Percentiles rank a stretch among this genome's conserved stretches.
phyloP scores from a whole-genome alignment of 1,140 invertebrate species.

The Drosophila sechellia region DNA sequence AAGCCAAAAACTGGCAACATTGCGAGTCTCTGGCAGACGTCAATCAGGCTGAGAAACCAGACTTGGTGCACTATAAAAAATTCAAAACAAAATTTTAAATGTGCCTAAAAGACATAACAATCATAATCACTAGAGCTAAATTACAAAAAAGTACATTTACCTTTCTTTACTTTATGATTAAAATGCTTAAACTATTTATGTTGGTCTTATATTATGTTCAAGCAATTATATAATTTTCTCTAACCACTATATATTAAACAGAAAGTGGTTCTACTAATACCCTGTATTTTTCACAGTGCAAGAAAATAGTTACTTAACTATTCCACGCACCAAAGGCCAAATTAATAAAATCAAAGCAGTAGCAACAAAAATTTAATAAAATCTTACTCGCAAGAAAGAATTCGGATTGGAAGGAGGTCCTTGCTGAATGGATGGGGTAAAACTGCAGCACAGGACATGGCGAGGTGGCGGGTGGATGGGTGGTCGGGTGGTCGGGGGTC shows the following conservation, averaged over 20 bases:
- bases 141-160: too few relatives aligned
- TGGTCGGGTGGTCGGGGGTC: constrained; percentile 11
- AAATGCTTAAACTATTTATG: too few relatives aligned
- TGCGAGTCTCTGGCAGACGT: constrained; percentile 71
- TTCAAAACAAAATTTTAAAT: neutral
- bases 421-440: constrained; percentile 9
- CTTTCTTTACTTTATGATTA: too few relatives aligned
- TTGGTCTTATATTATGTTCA: too few relatives aligned
- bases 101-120: neutral
- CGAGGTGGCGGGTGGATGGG: constrained; percentile 2
- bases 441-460: constrained; percentile 9
- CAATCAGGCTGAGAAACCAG: constrained; percentile 57
- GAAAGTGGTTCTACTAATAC: neutral
- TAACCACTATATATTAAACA: too few relatives aligned
- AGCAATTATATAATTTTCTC: too few relatives aligned
- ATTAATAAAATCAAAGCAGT: constrained; percentile 79
- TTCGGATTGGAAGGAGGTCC: constrained; percentile 27
- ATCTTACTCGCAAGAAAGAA: constrained; percentile 41
- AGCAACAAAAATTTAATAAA: constrained; percentile 77
- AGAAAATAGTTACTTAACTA: constrained; percentile 36
- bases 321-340: constrained; percentile 66
- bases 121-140: neutral
- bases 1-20: constrained; percentile 64
- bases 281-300: constrained; percentile 8
- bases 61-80: constrained; percentile 16